Base-by-base conservation (phyloP, 2,888 invertebrate genomes). In the Drosophila paramelanica region DNA sequence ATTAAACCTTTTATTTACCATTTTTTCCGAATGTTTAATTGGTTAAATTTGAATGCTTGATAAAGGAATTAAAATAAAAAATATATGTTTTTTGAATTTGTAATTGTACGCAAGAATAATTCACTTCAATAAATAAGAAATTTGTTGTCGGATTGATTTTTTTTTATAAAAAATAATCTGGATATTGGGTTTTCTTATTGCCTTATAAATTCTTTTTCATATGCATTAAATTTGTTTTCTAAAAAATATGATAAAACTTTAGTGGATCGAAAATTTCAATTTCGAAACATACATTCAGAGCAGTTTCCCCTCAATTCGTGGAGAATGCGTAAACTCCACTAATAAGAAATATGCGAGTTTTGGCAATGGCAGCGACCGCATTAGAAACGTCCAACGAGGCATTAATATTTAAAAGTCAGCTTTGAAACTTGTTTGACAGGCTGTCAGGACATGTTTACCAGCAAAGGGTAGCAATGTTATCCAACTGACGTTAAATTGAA, bases 391-490 rank as follows among this genome's bases (percentile, higher is more conserved):
- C 74, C 75, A 42, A 71, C 75, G 57, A 66, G 69, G 79, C 85
- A 81, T 85, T 85, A 85, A 84, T 79, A 82, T 85, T 84, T 82
- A 81, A 81, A 79, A 83, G 81, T 79, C 81, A 81, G 82, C 77
- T 81, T 74, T 79, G 73, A 70, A 79, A 81, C 73, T 82, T 82
- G 82, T 85, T 85, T 85, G 84, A 85, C 84, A 84, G 81, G 71
- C 79, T 85, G 84, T 84, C 84, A 81, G 79, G 67, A 72, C 71
- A 70, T 81, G 81, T 82, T 80, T 77, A 67, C 80, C 67, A 76
- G 76, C 73, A 79, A 79, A 77, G 81, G 81, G 77, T 74, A 72
- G 73, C 67, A 67, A 68, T 73, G 66, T 79, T 73, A 77, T 64
- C 64, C 71, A 67, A 70, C 79, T 79, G 72, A 77, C 70, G 57